phyloP scores from a whole-genome alignment of 2,888 invertebrate genomes.

The Spicauda simplicius region DNA sequence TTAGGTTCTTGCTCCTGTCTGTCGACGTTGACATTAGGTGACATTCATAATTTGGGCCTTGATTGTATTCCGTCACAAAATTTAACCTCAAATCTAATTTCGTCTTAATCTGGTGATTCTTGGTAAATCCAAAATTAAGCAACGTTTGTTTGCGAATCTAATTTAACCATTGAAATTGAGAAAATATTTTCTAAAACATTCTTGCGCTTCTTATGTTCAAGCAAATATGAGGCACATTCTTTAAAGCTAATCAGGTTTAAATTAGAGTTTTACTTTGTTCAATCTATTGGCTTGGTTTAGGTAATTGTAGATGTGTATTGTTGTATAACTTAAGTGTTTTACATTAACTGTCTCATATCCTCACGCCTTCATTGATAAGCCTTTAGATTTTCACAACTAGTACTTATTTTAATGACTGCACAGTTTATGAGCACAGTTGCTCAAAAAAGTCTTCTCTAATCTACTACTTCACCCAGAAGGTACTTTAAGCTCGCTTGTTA shows the following conservation, averaged over 20 bases:
- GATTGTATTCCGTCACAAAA: constrained; percentile 1
- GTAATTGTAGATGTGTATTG: too few relatives aligned
- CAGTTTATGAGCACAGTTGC: not conserved
- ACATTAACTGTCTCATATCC: too few relatives aligned
- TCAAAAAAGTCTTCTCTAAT: not conserved
- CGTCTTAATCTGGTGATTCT: not conserved
- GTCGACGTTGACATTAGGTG: not conserved
- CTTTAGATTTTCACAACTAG: not conserved
- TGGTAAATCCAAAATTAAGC: not conserved
- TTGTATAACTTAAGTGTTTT: too few relatives aligned
- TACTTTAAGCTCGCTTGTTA: not conserved
- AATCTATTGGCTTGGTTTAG: too few relatives aligned
- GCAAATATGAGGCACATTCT: too few relatives aligned
- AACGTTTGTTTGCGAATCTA: not conserved
- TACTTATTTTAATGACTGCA: not conserved
- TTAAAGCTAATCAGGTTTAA: too few relatives aligned
- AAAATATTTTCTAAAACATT: too few relatives aligned
- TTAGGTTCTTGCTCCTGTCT: not conserved
- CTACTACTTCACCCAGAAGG: not conserved
- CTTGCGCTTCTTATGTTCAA: too few relatives aligned
- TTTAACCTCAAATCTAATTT: not conserved
- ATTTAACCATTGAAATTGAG: not conserved
- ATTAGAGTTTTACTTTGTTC: too few relatives aligned
- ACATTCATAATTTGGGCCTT: not conserved
- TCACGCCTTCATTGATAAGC: not conserved